Percentiles rank a stretch among this genome's conserved stretches.
These are phyloP conservation scores for Odontocerum albicorne DNA, from an alignment of 2,888 invertebrate genomes.

Conservation along the genomic window DNA sequence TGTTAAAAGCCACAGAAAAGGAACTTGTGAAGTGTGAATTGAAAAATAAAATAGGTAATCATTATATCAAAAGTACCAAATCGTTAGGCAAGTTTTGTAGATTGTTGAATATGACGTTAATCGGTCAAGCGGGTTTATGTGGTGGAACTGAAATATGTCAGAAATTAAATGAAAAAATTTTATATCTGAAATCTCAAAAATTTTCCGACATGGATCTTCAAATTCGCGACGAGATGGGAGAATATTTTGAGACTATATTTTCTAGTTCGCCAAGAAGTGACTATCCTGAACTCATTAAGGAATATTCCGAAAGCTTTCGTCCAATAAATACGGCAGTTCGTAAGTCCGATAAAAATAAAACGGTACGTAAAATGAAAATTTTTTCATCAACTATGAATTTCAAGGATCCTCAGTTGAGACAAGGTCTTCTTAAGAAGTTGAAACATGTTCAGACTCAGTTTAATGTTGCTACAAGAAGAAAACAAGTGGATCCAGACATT, in stretches of 20 bases:
- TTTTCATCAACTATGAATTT: too few relatives aligned
- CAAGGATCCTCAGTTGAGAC: too few relatives aligned
- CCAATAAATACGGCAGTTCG: background rate
- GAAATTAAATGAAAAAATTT: constrained; percentile 47
- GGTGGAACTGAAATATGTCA: constrained; percentile 54
- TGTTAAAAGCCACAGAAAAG: constrained; percentile 1
- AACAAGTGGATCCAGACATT: too few relatives aligned
- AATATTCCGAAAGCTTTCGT: constrained; percentile 5
- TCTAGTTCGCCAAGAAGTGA: constrained; percentile 49
- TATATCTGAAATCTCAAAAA: constrained; percentile 44
- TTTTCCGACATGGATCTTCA: constrained; percentile 45
- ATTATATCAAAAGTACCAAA: constrained; percentile 38
- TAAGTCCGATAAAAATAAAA: too few relatives aligned
- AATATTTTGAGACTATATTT: constrained; percentile 57
- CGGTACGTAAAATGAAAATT: too few relatives aligned
- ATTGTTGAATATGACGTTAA: constrained; percentile 59
- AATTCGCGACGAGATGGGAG: constrained; percentile 53
- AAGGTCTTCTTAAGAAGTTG: too few relatives aligned
- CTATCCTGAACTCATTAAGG: constrained; percentile 42
- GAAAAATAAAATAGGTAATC: background rate
- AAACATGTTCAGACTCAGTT: too few relatives aligned
- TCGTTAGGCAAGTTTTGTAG: constrained; percentile 52
- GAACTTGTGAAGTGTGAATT: background rate
- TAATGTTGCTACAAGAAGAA: too few relatives aligned
- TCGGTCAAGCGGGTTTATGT: constrained; percentile 61